phyloP scores from a whole-genome alignment of 2,888 invertebrate genomes.

The Lycia hirtaria region DNA sequence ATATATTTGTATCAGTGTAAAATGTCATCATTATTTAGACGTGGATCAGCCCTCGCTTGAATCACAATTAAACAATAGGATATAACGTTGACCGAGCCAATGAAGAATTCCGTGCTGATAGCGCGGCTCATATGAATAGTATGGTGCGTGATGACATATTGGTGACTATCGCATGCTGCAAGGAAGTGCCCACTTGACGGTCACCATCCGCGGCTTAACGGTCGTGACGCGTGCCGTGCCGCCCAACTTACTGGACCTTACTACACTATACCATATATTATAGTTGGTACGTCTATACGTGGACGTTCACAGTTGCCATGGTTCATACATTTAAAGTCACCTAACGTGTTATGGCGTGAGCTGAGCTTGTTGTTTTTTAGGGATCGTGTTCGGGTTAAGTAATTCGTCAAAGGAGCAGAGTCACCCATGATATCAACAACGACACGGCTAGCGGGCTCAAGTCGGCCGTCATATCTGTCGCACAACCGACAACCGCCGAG shows the following conservation, averaged over 20 bases:
- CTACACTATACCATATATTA: background rate
- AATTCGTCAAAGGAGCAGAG: no score
- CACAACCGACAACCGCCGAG: no score
- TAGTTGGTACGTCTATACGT: no score
- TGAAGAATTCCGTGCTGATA: slow-evolving; percentile 10
- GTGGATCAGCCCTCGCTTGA: background rate
- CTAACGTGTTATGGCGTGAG: no score
- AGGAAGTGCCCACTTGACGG: slow-evolving; percentile 52
- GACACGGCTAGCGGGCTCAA: no score
- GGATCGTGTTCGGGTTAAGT: no score
- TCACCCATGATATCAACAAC: no score
- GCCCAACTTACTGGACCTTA: slow-evolving; percentile 12
- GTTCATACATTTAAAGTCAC: no score
- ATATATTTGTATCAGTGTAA: no score
- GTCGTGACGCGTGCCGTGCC: slow-evolving; percentile 24
- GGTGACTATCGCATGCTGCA: slow-evolving; percentile 24
- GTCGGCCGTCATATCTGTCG: no score
- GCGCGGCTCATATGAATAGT: background rate
- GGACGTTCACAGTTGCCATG: no score
- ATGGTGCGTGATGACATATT: slow-evolving; percentile 21
- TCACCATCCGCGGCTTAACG: slow-evolving; percentile 35
- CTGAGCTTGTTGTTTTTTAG: no score
- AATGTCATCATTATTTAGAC: background rate
- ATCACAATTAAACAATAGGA: slow-evolving; percentile 9
- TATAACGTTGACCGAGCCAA: slow-evolving; percentile 3